phyloP scores from a whole-genome alignment of 1,140 invertebrate genomes.

The Lordiphosa mommai region DNA sequence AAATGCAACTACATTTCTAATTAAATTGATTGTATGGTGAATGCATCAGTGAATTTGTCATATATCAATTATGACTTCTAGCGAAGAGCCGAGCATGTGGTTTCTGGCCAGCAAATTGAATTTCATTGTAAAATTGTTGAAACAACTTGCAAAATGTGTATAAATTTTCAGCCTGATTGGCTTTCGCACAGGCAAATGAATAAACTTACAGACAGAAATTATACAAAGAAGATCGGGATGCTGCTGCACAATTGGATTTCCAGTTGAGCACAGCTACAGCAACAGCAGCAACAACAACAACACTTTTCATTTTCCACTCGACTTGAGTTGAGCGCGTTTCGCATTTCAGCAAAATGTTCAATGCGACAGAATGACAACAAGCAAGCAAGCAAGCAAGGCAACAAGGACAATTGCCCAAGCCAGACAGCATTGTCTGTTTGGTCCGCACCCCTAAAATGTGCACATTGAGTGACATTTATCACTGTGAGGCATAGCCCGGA shows the following conservation, averaged over 20 bases:
- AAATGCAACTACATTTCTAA: conserved; percentile 1
- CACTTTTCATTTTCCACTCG: conserved; percentile 68
- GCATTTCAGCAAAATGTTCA: conserved; percentile 69
- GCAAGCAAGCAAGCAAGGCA: conserved; percentile 16
- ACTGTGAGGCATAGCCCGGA: conserved; percentile 5
- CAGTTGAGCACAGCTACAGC: conserved; percentile 34
- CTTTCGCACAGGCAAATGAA: conserved; percentile 8
- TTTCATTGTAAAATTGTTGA: conserved; percentile 1
- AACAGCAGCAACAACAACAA: conserved; percentile 23
- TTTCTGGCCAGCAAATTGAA: conserved; percentile 32
- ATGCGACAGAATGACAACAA: conserved; percentile 40
- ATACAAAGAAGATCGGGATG: conserved; percentile 49
- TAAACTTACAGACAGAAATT: conserved; percentile 33
- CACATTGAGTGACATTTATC: conserved; percentile 45
- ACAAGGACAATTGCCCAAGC: conserved; percentile 3
- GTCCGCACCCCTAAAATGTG: not conserved
- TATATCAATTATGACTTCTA: no score
- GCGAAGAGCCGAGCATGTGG: conserved; percentile 19
- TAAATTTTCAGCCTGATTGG: conserved; percentile 40
- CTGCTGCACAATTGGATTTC: conserved; percentile 63
- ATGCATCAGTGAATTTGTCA: no score
- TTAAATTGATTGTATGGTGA: not conserved
- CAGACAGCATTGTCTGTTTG: conserved; percentile 33
- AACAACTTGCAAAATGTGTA: conserved; percentile 19
- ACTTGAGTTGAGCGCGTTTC: conserved; percentile 64